Conservation (phyloP, 2,113 vertebrate species). For the Candoia aspera region DNA sequence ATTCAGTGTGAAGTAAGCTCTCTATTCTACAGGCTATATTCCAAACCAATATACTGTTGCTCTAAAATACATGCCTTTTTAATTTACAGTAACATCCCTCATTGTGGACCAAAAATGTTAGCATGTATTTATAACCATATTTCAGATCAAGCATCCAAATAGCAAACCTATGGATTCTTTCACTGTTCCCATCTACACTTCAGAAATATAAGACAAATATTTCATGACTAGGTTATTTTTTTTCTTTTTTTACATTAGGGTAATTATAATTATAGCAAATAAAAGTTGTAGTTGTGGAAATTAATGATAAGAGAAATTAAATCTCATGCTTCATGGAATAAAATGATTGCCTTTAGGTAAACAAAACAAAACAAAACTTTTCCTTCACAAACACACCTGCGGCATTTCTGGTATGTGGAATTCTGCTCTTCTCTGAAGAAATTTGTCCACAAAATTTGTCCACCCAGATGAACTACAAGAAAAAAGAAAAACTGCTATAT, state of each 20-base stretch:
- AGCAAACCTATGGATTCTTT: background rate
- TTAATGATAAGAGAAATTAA: slow-evolving; percentile 35
- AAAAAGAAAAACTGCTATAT: background rate
- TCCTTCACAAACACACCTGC: background rate
- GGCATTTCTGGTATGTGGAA: background rate
- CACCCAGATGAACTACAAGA: background rate
- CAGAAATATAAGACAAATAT: background rate
- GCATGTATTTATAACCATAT: background rate
- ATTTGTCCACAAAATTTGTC: background rate
- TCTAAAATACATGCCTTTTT: background rate
- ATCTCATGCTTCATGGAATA: slow-evolving; percentile 33
- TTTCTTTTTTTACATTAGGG: background rate
- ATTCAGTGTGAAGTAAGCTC: too few relatives aligned
- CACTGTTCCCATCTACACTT: background rate
- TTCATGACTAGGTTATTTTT: background rate
- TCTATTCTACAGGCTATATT: too few relatives aligned
- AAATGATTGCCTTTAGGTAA: slow-evolving; percentile 30
- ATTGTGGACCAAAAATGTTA: too few relatives aligned
- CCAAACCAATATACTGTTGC: too few relatives aligned
- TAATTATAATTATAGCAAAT: slow-evolving; percentile 16
- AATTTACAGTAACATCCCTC: background rate
- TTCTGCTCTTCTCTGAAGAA: background rate
- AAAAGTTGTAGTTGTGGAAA: slow-evolving; percentile 27
- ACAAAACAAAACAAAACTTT: background rate
- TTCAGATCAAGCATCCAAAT: background rate